Conservation (phyloP, 2,113 vertebrate genomes). For the Passerina amoena region DNA sequence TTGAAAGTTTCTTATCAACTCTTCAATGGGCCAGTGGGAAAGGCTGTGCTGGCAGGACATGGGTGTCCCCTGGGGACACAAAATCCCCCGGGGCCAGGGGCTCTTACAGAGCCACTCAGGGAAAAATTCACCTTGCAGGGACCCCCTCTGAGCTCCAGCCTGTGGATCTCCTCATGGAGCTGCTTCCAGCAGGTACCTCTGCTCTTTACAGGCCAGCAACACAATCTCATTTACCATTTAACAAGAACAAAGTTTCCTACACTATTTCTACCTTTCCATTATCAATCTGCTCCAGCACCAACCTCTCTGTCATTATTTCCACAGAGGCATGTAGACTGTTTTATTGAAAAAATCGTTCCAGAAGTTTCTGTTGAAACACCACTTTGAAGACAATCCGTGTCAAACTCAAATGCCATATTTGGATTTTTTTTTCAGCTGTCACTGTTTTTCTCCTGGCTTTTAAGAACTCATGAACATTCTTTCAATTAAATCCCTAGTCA, state of each 20-base stretch:
- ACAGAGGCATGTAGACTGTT: not conserved
- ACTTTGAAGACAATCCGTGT: not conserved
- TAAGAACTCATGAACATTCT: not conserved
- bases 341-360: not conserved
- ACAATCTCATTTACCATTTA: not conserved
- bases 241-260: conserved; percentile 12
- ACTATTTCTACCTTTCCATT: not conserved
- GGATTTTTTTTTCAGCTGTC: not conserved
- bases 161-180: not conserved
- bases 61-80: not conserved
- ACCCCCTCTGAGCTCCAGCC: not conserved
- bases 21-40: not conserved
- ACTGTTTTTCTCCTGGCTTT: not conserved
- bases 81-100: not conserved
- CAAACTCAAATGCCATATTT: not conserved
- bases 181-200: not conserved
- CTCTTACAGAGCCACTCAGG: not conserved
- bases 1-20: not conserved
- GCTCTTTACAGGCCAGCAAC: not conserved
- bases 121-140: not conserved
- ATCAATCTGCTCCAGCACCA: not conserved
- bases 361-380: not conserved
- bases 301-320: not conserved
- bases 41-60: not conserved
- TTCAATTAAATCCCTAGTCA: not conserved